Base-by-base conservation (phyloP, 2,888 invertebrate genomes). In the Alentia gelatinosa region DNA sequence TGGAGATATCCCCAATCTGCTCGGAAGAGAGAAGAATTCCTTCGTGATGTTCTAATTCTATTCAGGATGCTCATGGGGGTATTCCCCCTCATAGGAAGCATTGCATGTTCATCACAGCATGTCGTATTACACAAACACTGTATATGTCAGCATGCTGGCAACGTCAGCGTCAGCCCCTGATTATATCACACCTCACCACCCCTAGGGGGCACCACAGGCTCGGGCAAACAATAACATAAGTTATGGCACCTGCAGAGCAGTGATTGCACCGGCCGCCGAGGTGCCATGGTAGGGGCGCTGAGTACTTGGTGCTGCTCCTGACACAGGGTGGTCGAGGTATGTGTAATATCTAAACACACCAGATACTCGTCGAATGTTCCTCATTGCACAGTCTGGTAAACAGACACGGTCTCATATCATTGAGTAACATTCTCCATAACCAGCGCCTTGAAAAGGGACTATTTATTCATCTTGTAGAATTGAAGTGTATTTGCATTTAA, bases 191-290 rank as follows among this genome's bases (percentile, higher is more conserved):
- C 1, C 12, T 30, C 56, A n/a, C 3, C 3, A n/a, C 56, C 74
- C 74, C 12, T 26, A 74, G 74, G 33, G 74, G 33, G 74, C 26
- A 33, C 26, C 12, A n/a, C 26, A 26, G 39, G 79, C 39, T 23
- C 7, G 23, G 35, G 7, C 30, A 26, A 35, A 79, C 79, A 79
- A 79, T 79, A 79, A 79, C 79, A 79, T 12, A 12, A 35, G 79
- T 39, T 79, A 79, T 79, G 79, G 37, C 79, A 79, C 79, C 79
- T 79, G 79, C 79, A 79, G 79, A 19, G 79, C 19, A 9, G 12
- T 79, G 79, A 35, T 79, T 79, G 79, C 79, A 79, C 26, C 68
- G 30, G 26, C 12, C n/a, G n/a, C 68, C 12, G 30, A 5, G 68
- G 30, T 68, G 68, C 68, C 68, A 68, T 15, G 68, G 30, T 30